These are phyloP conservation scores for Calypte anna DNA, from an alignment of 2,113 vertebrate genomes.

Conservation along the genomic window DNA sequence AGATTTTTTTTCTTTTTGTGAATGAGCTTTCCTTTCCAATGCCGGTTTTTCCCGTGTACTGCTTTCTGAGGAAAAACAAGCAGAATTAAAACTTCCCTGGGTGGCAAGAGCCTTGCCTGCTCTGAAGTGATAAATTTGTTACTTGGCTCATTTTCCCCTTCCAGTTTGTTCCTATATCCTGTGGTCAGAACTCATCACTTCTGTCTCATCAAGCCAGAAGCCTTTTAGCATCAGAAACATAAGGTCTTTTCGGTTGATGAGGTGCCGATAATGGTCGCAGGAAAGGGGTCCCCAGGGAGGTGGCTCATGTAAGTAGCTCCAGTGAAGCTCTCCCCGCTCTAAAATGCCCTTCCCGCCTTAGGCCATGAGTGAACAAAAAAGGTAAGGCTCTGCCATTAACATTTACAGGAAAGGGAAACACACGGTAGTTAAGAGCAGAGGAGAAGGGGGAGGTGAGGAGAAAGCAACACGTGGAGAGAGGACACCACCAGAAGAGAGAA, in stretches of 20 bases:
- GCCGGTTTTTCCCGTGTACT: rapidly evolving
- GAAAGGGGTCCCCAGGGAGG: no score
- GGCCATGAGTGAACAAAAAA: no score
- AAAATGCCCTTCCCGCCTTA: no score
- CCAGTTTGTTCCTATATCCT: background rate
- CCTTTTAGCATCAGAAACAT: background rate
- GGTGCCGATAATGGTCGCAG: no score
- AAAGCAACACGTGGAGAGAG: no score
- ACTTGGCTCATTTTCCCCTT: background rate
- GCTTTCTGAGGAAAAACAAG: background rate
- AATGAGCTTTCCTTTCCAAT: background rate
- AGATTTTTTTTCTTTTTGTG: background rate
- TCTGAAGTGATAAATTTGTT: background rate
- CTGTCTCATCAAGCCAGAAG: background rate
- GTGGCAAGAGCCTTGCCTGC: background rate
- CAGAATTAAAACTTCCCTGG: background rate
- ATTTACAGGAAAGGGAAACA: no score
- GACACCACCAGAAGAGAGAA: no score
- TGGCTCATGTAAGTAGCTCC: no score
- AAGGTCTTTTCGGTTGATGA: background rate
- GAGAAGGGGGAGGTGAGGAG: no score
- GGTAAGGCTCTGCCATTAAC: no score
- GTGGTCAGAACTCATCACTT: background rate
- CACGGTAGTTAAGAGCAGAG: no score
- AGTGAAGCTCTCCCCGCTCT: no score